Evolutionary conservation across 2,113 vertebrate genomes (phyloP).

Genomic region (Sinocyclocheilus rhinocerous): DNA sequence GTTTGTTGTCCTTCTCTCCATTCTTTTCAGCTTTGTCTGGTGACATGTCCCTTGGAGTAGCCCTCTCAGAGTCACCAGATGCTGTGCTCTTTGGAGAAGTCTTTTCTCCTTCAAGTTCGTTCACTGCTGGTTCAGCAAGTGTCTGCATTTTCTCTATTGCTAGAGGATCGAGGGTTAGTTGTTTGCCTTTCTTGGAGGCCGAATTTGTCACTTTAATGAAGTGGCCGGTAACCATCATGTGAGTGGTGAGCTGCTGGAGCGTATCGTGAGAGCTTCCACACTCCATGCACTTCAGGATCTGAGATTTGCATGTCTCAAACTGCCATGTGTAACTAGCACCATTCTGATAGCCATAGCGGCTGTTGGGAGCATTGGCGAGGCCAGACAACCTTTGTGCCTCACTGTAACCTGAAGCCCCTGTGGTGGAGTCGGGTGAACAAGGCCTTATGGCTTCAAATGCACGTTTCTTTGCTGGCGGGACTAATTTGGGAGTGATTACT

Average conservation of each 20-base stretch:
- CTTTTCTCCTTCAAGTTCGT: slow-evolving; percentile 81
- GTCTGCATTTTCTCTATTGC: slow-evolving; percentile 96
- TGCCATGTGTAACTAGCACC: slow-evolving; percentile 99
- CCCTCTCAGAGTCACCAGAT: slow-evolving; percentile 72
- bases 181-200: slow-evolving; percentile 97
- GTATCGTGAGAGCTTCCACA: slow-evolving; percentile 97
- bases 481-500: slow-evolving; percentile 89
- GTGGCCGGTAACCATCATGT: slow-evolving; percentile 99
- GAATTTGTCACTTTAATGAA: slow-evolving; percentile 98
- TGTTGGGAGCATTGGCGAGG: slow-evolving; percentile 82
- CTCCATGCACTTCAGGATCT: slow-evolving; percentile 99
- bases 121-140: slow-evolving; percentile 79
- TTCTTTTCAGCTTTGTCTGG: slow-evolving; percentile 81
- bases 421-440: slow-evolving; percentile 95
- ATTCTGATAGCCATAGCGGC: slow-evolving; percentile 95
- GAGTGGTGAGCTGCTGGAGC: slow-evolving; percentile 94
- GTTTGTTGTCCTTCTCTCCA: slow-evolving; percentile 82
- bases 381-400: slow-evolving; percentile 81
- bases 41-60: slow-evolving; percentile 80
- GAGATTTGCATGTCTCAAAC: slow-evolving; percentile 98
- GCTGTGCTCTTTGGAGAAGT: slow-evolving; percentile 75
- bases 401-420: slow-evolving; percentile 81
- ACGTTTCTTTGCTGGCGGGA: slow-evolving; percentile 92
- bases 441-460: slow-evolving; percentile 90
- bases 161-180: slow-evolving; percentile 90